Percentiles rank a stretch among this genome's conserved stretches.
Conservation (phyloP, 2,888 invertebrate genomes). For the Mycalesis mineus region DNA sequence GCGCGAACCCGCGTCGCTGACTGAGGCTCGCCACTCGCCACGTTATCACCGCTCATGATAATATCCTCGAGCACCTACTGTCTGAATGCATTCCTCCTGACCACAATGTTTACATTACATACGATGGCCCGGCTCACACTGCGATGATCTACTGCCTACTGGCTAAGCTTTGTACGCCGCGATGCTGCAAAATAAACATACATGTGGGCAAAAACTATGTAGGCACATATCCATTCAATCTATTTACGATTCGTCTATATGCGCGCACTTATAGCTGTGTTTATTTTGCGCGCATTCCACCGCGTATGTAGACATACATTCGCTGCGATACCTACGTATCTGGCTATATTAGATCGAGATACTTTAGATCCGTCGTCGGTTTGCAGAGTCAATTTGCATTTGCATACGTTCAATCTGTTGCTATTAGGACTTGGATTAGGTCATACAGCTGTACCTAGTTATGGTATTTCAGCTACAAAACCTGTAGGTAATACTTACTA, state of each 20-base stretch:
- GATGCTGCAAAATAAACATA: constrained; percentile 56
- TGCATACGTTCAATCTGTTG: constrained; percentile 29
- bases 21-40: constrained; percentile 67
- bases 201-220: constrained; percentile 65
- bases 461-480: constrained; percentile 10
- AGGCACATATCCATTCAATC: constrained; percentile 72
- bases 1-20: constrained; percentile 75
- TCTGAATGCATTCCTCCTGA: constrained; percentile 72
- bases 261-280: constrained; percentile 54
- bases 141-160: constrained; percentile 38
- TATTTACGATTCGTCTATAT: constrained; percentile 73
- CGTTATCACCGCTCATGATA: constrained; percentile 78
- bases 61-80: constrained; percentile 74
- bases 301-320: constrained; percentile 59
- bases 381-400: constrained; percentile 35
- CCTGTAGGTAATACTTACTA: too few species aligned
- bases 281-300: constrained; percentile 68
- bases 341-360: constrained; percentile 41
- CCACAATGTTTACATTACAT: constrained; percentile 75
- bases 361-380: constrained; percentile 34
- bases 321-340: constrained; percentile 48
- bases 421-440: constrained; percentile 25
- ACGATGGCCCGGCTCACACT: constrained; percentile 42
- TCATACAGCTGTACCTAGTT: constrained; percentile 18
- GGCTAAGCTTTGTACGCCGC: constrained; percentile 55